Percentiles rank a stretch among this genome's conserved stretches.
phyloP scores from a whole-genome alignment of 1,140 invertebrate species.

The Lepidostoma basale region DNA sequence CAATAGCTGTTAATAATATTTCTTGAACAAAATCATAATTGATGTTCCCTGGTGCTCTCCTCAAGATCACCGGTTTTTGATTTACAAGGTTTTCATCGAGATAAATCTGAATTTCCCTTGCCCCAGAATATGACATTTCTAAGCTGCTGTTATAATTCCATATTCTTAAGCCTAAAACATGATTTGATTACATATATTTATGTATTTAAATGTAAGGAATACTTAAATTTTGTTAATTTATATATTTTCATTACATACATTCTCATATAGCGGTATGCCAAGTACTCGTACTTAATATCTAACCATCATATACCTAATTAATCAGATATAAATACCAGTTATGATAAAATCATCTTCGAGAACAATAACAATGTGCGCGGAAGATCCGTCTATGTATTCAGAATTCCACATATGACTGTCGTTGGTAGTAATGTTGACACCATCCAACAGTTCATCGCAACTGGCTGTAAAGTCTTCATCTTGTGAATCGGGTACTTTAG shows the following conservation, averaged over 20 bases:
- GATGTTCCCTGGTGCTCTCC: conserved; percentile 74
- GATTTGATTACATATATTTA: conserved; percentile 1
- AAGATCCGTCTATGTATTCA: conserved; percentile 53
- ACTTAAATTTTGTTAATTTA: too few species aligned
- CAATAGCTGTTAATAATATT: conserved; percentile 55
- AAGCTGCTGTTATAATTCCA: conserved; percentile 84
- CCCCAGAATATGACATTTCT: conserved; percentile 76
- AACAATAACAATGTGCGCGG: conserved; percentile 58
- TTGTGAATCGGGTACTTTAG: neutral
- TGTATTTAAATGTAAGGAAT: conserved; percentile 16
- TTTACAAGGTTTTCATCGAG: conserved; percentile 51
- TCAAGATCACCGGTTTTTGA: conserved; percentile 53
- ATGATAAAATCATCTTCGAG: conserved; percentile 61
- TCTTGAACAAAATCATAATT: conserved; percentile 78
- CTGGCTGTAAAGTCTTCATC: conserved; percentile 43
- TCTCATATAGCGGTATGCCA: too few species aligned
- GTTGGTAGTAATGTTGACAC: conserved; percentile 65
- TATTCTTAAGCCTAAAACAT: conserved; percentile 63
- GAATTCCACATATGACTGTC: conserved; percentile 68
- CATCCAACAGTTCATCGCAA: conserved; percentile 61
- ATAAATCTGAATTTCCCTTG: conserved; percentile 58
- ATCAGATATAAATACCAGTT: conserved; percentile 56
- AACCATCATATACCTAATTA: too few species aligned
- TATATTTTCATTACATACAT: too few species aligned
- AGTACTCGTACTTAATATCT: too few species aligned